Evolutionary conservation across 1,140 invertebrate species (phyloP).

Genomic region (Drosophila nannoptera): DNA sequence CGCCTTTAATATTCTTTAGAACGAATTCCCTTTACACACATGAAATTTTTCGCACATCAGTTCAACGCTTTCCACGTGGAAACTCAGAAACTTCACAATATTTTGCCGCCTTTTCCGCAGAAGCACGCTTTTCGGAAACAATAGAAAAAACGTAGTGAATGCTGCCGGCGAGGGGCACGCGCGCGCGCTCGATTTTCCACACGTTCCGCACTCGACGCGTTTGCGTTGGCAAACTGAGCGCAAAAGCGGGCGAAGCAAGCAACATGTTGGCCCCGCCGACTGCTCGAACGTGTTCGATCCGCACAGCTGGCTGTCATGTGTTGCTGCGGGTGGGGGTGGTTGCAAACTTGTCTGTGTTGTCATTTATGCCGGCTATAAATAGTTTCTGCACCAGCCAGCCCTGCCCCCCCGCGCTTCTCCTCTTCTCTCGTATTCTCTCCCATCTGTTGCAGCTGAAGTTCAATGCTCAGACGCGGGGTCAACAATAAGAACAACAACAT

Average conservation of each 20-base stretch:
- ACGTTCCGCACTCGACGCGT: slow-evolving; percentile 36
- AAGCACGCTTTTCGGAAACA: slow-evolving; percentile 34
- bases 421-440: neutral
- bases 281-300: slow-evolving; percentile 32
- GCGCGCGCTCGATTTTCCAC: neutral
- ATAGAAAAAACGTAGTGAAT: slow-evolving; percentile 44
- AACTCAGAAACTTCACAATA: neutral
- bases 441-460: slow-evolving; percentile 41
- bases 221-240: slow-evolving; percentile 22
- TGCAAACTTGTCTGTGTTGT: slow-evolving; percentile 15
- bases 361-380: slow-evolving; percentile 34
- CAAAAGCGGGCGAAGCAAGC: neutral
- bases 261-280: slow-evolving; percentile 2
- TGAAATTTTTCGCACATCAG: no score
- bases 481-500: slow-evolving; percentile 48
- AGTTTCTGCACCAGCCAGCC: slow-evolving; percentile 22
- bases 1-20: neutral
- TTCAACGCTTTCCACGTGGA: no score
- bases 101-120: slow-evolving; percentile 52
- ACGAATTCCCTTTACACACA: no score
- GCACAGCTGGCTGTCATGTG: slow-evolving; percentile 9
- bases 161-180: slow-evolving; percentile 23
- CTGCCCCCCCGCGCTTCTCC: neutral
- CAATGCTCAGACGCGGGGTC: slow-evolving; percentile 56
- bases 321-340: slow-evolving; percentile 10